Percentiles rank a stretch among this genome's conserved stretches.
Evolutionary conservation across 2,113 vertebrate species (phyloP).

Genomic region (Baryphthengus martii): DNA sequence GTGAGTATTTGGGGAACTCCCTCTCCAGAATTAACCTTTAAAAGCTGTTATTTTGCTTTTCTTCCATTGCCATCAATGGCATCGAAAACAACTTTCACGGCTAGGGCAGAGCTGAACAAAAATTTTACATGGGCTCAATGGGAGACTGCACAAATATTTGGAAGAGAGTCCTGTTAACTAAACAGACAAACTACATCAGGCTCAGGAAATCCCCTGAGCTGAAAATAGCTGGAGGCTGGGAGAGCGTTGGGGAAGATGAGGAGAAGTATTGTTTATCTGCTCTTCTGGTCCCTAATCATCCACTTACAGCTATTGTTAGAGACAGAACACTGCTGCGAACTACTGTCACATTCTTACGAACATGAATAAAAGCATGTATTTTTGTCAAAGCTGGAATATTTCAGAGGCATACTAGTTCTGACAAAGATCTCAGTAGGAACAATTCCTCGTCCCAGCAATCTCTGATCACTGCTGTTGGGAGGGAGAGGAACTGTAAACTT

Average conservation of each 20-base stretch:
- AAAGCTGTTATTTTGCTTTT: neutral
- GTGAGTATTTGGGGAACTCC: neutral
- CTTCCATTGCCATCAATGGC: neutral
- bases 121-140: neutral
- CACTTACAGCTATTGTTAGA: slow-evolving; percentile 51
- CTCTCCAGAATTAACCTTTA: neutral
- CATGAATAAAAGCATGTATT: neutral
- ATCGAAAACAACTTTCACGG: neutral
- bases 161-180: slow-evolving; percentile 25
- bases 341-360: slow-evolving; percentile 17
- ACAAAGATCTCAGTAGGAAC: neutral
- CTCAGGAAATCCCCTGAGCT: slow-evolving; percentile 58
- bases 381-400: slow-evolving; percentile 51
- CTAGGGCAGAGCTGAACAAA: neutral
- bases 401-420: neutral
- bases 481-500: neutral
- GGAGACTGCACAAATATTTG: slow-evolving; percentile 35
- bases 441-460: neutral
- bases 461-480: neutral
- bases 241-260: neutral
- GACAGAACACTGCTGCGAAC: slow-evolving; percentile 40
- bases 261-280: slow-evolving; percentile 41
- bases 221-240: slow-evolving; percentile 48
- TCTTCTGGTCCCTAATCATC: neutral
- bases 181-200: slow-evolving; percentile 34